Percentiles rank a stretch among this genome's conserved stretches.
phyloP scores from a whole-genome alignment of 2,113 vertebrate genomes.

The Pseudopodoces humilis region DNA sequence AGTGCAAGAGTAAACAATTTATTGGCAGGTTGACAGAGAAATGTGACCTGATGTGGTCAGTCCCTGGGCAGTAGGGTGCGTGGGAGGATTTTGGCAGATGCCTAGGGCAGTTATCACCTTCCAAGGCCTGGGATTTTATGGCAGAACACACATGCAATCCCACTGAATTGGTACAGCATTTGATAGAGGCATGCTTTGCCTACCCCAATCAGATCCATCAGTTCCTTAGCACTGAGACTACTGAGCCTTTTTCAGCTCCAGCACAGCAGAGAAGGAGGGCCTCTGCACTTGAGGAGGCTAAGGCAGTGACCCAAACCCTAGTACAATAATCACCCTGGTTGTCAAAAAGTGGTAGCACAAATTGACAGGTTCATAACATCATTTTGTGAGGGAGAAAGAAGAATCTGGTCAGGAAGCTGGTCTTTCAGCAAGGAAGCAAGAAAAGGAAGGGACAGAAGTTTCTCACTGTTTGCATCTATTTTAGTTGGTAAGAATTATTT shows the following conservation, averaged over 20 bases:
- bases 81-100: neutral
- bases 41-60: neutral
- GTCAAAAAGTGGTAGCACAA: neutral
- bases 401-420: neutral
- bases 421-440: neutral
- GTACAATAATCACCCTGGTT: neutral
- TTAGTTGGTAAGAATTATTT: neutral
- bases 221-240: neutral
- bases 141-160: neutral
- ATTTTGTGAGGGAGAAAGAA: neutral
- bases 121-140: neutral
- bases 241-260: neutral
- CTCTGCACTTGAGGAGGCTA: neutral
- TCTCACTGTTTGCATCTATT: neutral
- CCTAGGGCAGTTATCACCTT: neutral
- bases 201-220: neutral
- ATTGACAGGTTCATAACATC: neutral
- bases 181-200: neutral
- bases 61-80: neutral
- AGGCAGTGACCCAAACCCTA: neutral
- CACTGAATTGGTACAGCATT: neutral
- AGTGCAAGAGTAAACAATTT: neutral
- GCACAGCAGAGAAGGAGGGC: neutral
- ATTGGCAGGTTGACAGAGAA: neutral
- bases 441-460: neutral